Evolutionary conservation across 2,888 invertebrate species (phyloP), one percentile per base, ranked within the genome.

Genomic region (Sericinus montela): DNA sequence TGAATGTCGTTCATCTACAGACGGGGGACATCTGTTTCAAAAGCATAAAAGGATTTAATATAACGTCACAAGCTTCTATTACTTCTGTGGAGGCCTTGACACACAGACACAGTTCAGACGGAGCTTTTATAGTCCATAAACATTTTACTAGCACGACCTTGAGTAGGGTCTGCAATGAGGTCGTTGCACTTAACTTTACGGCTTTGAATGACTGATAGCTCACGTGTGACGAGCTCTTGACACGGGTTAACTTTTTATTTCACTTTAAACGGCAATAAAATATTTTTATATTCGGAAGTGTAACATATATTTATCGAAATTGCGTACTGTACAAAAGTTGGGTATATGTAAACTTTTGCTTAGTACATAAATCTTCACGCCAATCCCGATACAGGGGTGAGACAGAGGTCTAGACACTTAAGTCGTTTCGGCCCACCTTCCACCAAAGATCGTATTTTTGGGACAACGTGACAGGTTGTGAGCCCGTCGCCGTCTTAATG

Each of bases 71-170:
- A 41, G 32, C 42, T 16, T 37, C 45, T 37, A 51, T 83, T 83
- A 82, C 81, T 82, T 77, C 62, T 77, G 80, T 80, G 82, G 76
- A 76, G 84, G 76, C 86, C 88, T 87, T 88, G 88, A 87, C 88
- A 87, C 67, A 85, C 76, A 85, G 84, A 85, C 86, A 82, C 79
- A 74, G 70, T 79, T 75, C 77, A 82, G 82, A 81, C 84, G 81
- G 69, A 75, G 79, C 62, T 78, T 87, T 88, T 88, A 88, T 87
- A 83, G 86, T 69, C 85, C 80, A 88, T 88, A 87, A 87, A 88
- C 85, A 86, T 86, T 88, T 87, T 87, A 87, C 87, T 87, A 86
- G 84, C 83, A 54, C 84, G 81, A 81, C 87, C 88, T 87, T 86
- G 85, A 60, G 71, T 80, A 79, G 84, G 85, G 86, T 84, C 80